These are phyloP conservation scores for Phrynosoma platyrhinos DNA, from an alignment of 2,113 vertebrate species.

Conservation along the genomic window DNA sequence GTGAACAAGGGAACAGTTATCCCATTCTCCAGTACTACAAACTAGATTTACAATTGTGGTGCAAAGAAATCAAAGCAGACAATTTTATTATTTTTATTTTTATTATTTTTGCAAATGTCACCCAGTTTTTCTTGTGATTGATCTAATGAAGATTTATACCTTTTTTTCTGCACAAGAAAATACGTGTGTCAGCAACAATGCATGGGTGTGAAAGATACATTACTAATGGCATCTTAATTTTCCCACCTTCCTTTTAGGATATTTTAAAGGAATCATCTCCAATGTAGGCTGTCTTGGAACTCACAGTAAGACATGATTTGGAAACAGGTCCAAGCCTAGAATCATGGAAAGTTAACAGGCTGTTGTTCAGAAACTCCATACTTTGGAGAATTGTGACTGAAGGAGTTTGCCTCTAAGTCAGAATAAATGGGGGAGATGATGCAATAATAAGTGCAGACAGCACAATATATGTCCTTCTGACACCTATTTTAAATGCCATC, in stretches of 20 bases:
- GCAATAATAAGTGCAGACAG: slow-evolving; percentile 27
- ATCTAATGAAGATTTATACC: too few relatives aligned
- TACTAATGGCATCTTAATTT: not conserved
- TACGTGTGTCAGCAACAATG: not conserved
- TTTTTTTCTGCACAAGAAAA: too few relatives aligned
- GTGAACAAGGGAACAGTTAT: too few relatives aligned
- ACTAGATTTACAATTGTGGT: too few relatives aligned
- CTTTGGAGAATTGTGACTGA: not conserved
- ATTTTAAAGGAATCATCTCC: too few relatives aligned
- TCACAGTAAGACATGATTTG: not conserved
- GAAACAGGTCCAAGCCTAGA: not conserved
- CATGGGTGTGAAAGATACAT: not conserved
- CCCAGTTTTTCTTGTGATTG: too few relatives aligned
- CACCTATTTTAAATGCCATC: slow-evolving; percentile 42
- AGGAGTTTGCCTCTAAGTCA: not conserved
- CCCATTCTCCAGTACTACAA: too few relatives aligned
- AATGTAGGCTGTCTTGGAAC: too few relatives aligned
- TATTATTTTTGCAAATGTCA: too few relatives aligned
- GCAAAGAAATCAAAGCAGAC: too few relatives aligned
- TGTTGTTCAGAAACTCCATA: not conserved
- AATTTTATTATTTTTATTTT: too few relatives aligned
- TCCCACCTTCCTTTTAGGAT: not conserved
- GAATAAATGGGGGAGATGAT: not conserved
- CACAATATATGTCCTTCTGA: slow-evolving; percentile 27
- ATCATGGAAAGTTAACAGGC: not conserved